Percentiles rank a stretch among this genome's conserved stretches.
Conservation (phyloP, 1,140 invertebrate genomes). For the Magallana ariakensis region DNA sequence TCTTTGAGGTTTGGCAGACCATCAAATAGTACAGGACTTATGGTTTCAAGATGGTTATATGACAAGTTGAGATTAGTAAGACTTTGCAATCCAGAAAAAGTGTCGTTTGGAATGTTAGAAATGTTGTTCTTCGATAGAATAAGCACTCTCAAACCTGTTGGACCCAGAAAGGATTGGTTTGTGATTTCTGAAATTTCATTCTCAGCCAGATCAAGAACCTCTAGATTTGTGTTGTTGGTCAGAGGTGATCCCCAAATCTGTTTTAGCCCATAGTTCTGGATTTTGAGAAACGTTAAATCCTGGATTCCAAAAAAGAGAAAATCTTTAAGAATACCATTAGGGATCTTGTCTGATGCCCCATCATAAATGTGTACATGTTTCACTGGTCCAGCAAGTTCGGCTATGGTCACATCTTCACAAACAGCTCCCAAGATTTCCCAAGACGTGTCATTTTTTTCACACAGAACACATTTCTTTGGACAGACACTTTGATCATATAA, state of each 20-base stretch:
- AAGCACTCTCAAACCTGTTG: constrained; percentile 53
- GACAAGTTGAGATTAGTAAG: constrained; percentile 53
- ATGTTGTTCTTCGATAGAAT: constrained; percentile 60
- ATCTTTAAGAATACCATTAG: constrained; percentile 47
- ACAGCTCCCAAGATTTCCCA: constrained; percentile 49
- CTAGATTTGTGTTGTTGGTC: constrained; percentile 52
- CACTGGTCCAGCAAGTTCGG: constrained; percentile 44
- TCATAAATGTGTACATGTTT: constrained; percentile 39
- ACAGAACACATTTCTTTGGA: constrained; percentile 22
- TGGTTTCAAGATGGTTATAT: constrained; percentile 56
- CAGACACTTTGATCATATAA: background rate
- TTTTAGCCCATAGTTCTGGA: constrained; percentile 57
- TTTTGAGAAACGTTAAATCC: constrained; percentile 46
- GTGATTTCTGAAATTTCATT: constrained; percentile 59
- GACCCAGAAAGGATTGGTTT: constrained; percentile 59
- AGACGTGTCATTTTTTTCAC: constrained; percentile 1
- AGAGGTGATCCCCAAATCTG: constrained; percentile 53
- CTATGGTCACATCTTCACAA: constrained; percentile 49
- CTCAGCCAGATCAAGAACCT: constrained; percentile 55
- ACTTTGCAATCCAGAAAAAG: background rate
- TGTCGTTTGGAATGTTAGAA: background rate
- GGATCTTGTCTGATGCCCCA: background rate
- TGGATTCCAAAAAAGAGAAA: constrained; percentile 51
- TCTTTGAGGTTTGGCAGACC: constrained; percentile 61
- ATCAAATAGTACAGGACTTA: constrained; percentile 58